phyloP scores from a whole-genome alignment of 92 coral and sea anemone genomes.

The Phenganax stokvisi region DNA sequence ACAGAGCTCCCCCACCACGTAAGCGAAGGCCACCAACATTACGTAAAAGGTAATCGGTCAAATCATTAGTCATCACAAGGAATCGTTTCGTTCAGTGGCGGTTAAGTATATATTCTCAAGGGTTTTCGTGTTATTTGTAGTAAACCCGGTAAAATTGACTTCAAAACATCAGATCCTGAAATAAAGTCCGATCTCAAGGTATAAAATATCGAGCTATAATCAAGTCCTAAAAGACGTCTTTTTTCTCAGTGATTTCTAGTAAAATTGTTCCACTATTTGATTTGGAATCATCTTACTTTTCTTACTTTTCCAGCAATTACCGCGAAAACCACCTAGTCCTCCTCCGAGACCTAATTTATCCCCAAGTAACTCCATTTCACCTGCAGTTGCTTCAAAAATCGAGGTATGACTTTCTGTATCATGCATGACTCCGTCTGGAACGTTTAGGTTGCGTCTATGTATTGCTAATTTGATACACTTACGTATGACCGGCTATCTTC shows the following conservation, averaged over 20 bases:
- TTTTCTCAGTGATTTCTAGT: neutral
- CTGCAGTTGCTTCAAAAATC: conserved; percentile 34
- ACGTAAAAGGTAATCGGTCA: conserved; percentile 30
- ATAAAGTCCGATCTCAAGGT: conserved; percentile 28
- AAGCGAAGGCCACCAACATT: conserved; percentile 60
- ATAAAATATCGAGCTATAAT: neutral
- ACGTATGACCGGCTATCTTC: too few species aligned
- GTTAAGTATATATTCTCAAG: neutral
- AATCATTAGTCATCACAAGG: neutral
- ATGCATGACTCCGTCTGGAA: too few species aligned
- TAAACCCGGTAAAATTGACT: conserved; percentile 4
- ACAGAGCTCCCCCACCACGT: conserved; percentile 68
- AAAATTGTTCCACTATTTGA: neutral
- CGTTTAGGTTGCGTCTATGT: too few species aligned
- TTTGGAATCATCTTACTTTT: neutral
- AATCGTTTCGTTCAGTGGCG: too few species aligned
- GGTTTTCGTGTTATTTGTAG: neutral
- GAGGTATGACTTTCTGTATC: conserved; percentile 36
- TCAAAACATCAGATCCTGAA: conserved; percentile 12
- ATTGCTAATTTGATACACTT: too few species aligned
- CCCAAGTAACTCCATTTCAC: conserved; percentile 38
- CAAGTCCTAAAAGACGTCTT: neutral
- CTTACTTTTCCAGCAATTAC: conserved; percentile 15
- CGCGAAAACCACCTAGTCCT: conserved; percentile 39
- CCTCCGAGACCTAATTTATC: conserved; percentile 39